Evolutionary conservation across 2,113 vertebrate genomes (phyloP), one percentile per base, ranked within the genome.

Genomic region (Oryzias celebensis): DNA sequence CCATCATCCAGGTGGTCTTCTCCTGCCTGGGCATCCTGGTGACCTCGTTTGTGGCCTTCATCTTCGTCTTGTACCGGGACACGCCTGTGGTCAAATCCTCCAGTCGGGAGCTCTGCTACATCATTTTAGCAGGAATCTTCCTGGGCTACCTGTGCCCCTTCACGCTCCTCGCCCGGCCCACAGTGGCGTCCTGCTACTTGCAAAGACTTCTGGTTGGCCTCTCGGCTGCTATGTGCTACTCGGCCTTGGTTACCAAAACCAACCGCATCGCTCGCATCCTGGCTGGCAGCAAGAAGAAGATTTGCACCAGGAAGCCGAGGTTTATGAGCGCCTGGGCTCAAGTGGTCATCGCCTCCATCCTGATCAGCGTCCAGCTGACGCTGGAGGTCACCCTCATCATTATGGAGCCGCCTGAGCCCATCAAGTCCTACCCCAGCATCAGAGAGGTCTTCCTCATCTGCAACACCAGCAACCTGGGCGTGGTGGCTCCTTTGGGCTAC

Each of bases 301-400:
- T 99, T 74, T 99, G 97, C 14, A 99, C 97, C 0, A 89, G 96
- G 49, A 99, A 99, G 63, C 97, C 97, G 0, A 89, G 96, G 12
- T 99, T 98, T 90, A 99, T 99, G 97, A 98, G 96, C 0, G 96
- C 96, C 0, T 98, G 96, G 93, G 96, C 97, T 15, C 97, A 99
- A 62, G 91, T 99, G 54, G 93, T 97, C 60, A 99, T 99, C 1
- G 95, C 97, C 57, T 98, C 90, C 52, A 87, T 96, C 18, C 88
- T 99, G 18, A 94, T 99, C 78, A 94, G 96, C 0, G 90, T 96
- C 45, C 96, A 99, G 86, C 91, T 99, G 43, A 94, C 93, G 0
- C 61, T 99, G 83, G 95, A 98, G 81, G 81, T 98, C 16, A 96
- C 96, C 0, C 87, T 99, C 52, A 95, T 98, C 77, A 92, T 99